A percentile compares a stretch with the other conserved stretches of the same genome.
Conservation (phyloP, 2,888 invertebrate genomes). For the Pantelozetes paolii region DNA sequence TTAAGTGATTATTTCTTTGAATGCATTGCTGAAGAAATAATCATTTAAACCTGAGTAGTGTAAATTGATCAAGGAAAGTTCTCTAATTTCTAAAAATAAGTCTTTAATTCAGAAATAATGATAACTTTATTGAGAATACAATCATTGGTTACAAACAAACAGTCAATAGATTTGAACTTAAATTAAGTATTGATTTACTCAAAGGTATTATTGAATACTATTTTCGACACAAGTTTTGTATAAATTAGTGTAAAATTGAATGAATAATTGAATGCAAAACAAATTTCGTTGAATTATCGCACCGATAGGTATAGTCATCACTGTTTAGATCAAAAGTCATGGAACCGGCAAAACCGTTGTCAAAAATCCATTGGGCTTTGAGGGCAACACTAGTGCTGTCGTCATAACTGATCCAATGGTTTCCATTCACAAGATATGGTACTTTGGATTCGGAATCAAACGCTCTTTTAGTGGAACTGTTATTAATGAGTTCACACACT, state of each 20-base stretch:
- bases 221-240: too few species aligned
- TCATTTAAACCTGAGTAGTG: too few species aligned
- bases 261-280: conserved; percentile 28
- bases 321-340: conserved; percentile 78
- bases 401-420: conserved; percentile 81
- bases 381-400: conserved; percentile 64
- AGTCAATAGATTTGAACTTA: too few species aligned
- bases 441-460: conserved; percentile 68
- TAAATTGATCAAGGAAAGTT: too few species aligned
- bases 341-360: conserved; percentile 62
- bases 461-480: conserved; percentile 50
- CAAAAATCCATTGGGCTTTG: conserved; percentile 52
- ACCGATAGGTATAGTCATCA: conserved; percentile 61
- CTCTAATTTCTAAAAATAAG: too few species aligned
- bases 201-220: too few species aligned
- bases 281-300: conserved; percentile 20
- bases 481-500: conserved; percentile 29
- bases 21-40: too few species aligned
- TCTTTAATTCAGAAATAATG: too few species aligned
- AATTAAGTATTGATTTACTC: too few species aligned
- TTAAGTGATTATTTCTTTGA: too few species aligned
- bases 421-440: conserved; percentile 66
- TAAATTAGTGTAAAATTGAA: conserved; percentile 15
- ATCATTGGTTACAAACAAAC: too few species aligned
- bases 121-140: too few species aligned